Evolutionary conservation across 2,797 vertebrate species (phyloP).

Genomic region (Siniperca obscura): DNA sequence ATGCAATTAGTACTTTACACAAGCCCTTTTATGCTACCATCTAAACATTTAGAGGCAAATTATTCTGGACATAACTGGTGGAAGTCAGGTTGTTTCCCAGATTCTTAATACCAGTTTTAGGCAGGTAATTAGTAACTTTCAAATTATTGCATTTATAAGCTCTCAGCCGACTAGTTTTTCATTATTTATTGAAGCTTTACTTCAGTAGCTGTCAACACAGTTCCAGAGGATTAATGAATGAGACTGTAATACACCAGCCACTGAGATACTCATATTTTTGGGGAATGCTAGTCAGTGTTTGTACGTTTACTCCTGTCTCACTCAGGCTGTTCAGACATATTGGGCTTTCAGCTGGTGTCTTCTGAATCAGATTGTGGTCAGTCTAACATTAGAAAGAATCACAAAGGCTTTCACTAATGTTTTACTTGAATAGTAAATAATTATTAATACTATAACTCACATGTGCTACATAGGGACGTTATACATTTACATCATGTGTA

Average conservation of each 20-base stretch:
- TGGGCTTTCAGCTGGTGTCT: background rate
- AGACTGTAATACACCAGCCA: conserved; percentile 39
- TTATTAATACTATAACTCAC: background rate
- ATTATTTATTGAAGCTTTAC: conserved; percentile 44
- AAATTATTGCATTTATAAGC: conserved; percentile 43
- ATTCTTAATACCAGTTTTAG: conserved; percentile 16
- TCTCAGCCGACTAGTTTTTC: conserved; percentile 15
- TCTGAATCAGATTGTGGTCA: background rate
- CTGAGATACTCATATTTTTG: background rate
- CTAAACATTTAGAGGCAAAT: conserved; percentile 11
- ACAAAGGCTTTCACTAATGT: background rate
- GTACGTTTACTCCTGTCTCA: background rate
- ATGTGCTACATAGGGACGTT: background rate
- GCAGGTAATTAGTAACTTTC: conserved; percentile 48
- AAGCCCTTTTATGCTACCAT: background rate
- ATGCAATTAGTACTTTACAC: conserved; percentile 1
- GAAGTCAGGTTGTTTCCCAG: conserved; percentile 8
- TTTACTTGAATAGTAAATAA: background rate
- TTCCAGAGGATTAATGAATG: conserved; percentile 55
- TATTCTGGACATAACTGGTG: conserved; percentile 20
- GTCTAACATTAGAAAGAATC: background rate
- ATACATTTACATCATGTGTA: background rate
- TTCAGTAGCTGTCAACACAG: conserved; percentile 36
- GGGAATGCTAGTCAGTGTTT: background rate
- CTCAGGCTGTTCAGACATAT: background rate